Percentiles rank a stretch among this genome's conserved stretches.
These are phyloP conservation scores for Pterois miles DNA, from an alignment of 2,797 vertebrate genomes.

Conservation along the genomic window DNA sequence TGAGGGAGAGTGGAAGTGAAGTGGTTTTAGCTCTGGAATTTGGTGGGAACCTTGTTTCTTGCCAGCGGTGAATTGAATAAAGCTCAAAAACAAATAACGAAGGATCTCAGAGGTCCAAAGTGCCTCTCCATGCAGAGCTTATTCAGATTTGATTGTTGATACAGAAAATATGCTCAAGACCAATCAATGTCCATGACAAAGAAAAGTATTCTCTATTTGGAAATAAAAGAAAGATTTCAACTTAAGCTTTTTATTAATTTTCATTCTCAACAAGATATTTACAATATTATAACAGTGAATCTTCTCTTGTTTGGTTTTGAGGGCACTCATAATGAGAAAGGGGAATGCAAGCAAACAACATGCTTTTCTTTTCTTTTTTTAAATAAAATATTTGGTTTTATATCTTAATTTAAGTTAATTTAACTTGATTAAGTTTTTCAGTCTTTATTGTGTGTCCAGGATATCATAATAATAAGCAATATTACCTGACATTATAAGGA, in stretches of 20 bases:
- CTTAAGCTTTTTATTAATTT: not conserved
- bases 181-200: conserved; percentile 6
- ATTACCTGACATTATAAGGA: too few species aligned
- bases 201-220: not conserved
- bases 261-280: not conserved
- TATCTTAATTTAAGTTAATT: too few species aligned
- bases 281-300: not conserved
- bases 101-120: conserved; percentile 37
- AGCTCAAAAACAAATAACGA: conserved; percentile 68
- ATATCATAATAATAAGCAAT: too few species aligned
- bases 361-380: not conserved
- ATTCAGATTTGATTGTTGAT: conserved; percentile 30
- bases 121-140: conserved; percentile 25
- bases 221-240: not conserved
- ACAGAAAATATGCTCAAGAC: conserved; percentile 26
- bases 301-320: not conserved
- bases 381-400: not conserved
- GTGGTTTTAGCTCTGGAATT: conserved; percentile 58
- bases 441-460: too few species aligned
- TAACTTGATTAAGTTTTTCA: too few species aligned
- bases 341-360: not conserved
- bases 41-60: conserved; percentile 76
- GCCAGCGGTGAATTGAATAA: conserved; percentile 73
- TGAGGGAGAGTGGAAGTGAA: conserved; percentile 6
- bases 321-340: not conserved